phyloP scores from a whole-genome alignment of 2,797 vertebrate genomes.

The Phoebastria nigripes region DNA sequence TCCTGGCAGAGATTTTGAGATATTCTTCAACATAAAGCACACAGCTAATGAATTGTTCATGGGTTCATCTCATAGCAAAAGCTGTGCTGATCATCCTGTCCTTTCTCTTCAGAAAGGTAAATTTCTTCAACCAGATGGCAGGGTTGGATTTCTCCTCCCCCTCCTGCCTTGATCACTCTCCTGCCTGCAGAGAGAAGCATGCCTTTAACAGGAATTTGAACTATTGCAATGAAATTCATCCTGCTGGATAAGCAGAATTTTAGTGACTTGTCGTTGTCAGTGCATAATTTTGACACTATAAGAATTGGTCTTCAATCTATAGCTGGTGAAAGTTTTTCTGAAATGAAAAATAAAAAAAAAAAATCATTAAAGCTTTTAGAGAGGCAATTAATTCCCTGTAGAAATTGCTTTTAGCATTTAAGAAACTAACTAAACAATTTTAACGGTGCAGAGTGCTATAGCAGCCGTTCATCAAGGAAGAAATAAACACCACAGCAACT shows the following conservation, averaged over 20 bases:
- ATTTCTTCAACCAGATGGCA: neutral
- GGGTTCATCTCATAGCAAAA: neutral
- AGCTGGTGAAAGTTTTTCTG: neutral
- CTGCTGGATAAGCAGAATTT: slow-evolving; percentile 2
- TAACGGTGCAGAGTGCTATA: neutral
- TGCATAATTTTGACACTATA: neutral
- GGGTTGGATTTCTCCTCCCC: neutral
- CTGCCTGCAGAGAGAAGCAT: neutral
- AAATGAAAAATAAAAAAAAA: slow-evolving; percentile 12
- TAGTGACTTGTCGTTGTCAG: neutral
- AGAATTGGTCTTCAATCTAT: neutral
- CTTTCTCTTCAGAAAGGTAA: neutral
- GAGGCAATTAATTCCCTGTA: slow-evolving; percentile 36
- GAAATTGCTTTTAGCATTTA: slow-evolving; percentile 17
- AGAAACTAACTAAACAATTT: slow-evolving; percentile 13
- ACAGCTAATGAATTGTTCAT: neutral
- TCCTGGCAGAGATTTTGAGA: neutral
- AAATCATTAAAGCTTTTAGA: slow-evolving; percentile 12
- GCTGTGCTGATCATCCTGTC: neutral
- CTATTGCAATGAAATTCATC: neutral
- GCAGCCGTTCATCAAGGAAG: slow-evolving; percentile 10
- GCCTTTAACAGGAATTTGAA: neutral
- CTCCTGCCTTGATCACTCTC: neutral
- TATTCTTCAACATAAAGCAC: neutral
- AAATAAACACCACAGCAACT: slow-evolving; percentile 5